Evolutionary conservation across 1,140 invertebrate species (phyloP).

Genomic region (Whitmania pigra): DNA sequence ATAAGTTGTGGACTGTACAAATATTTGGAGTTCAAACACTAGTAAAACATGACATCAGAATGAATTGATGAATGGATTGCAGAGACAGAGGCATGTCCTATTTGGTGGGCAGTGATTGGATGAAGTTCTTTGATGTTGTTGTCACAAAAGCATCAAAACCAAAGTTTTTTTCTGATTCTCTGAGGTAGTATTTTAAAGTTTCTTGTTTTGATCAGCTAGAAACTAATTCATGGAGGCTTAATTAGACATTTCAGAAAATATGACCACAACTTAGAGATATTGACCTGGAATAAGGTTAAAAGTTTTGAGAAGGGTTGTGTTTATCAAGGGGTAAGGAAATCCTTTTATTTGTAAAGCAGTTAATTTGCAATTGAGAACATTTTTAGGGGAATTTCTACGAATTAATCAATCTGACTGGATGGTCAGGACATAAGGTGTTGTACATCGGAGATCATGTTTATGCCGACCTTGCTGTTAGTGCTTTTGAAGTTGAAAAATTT

Average conservation of each 20-base stretch:
- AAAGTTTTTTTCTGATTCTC: constrained; percentile 79
- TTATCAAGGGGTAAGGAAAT: constrained; percentile 67
- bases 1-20: too few species aligned
- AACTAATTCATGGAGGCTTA: constrained; percentile 17
- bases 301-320: constrained; percentile 73
- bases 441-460: constrained; percentile 98
- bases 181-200: constrained; percentile 34
- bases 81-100: constrained; percentile 83
- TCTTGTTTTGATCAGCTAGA: too few species aligned
- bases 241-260: constrained; percentile 71
- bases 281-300: constrained; percentile 79
- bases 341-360: too few species aligned
- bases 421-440: constrained; percentile 76
- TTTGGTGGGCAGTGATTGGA: constrained; percentile 76
- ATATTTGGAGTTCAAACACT: too few species aligned
- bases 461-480: constrained; percentile 67
- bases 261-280: constrained; percentile 62
- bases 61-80: constrained; percentile 24
- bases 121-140: constrained; percentile 79
- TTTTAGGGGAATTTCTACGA: constrained; percentile 76
- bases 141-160: constrained; percentile 90
- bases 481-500: too few species aligned
- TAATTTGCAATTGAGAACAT: not conserved
- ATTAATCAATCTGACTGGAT: constrained; percentile 77
- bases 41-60: too few species aligned